These are phyloP conservation scores for Embiotoca jacksoni DNA, from an alignment of 2,113 vertebrate genomes.

Conservation along the genomic window DNA sequence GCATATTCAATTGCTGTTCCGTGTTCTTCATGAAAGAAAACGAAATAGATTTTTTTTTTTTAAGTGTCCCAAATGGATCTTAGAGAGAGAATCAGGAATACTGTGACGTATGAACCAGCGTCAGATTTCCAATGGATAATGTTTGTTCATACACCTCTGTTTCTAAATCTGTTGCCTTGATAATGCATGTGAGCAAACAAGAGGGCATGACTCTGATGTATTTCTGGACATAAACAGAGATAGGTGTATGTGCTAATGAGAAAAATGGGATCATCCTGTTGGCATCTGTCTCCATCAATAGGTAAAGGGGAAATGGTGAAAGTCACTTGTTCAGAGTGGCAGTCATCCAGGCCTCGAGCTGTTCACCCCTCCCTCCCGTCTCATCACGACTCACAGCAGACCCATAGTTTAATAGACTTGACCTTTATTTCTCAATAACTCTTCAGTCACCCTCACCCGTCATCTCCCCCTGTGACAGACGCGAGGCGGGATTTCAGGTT, in stretches of 20 bases:
- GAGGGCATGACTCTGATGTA: constrained; percentile 34
- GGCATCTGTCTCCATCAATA: constrained; percentile 50
- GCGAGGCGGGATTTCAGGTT: neutral
- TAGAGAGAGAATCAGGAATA: neutral
- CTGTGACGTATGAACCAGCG: neutral
- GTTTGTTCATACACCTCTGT: neutral
- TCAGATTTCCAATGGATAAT: neutral
- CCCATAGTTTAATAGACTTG: constrained; percentile 36
- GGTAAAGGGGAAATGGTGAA: constrained; percentile 35
- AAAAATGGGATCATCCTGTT: constrained; percentile 35
- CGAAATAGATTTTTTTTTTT: no score
- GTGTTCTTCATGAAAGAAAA: constrained; percentile 15
- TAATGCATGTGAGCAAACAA: neutral
- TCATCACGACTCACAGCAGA: constrained; percentile 44
- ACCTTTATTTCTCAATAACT: constrained; percentile 44
- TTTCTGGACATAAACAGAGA: constrained; percentile 26
- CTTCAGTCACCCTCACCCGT: constrained; percentile 4
- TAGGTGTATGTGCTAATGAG: constrained; percentile 3
- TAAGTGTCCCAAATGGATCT: neutral
- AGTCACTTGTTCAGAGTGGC: constrained; percentile 26
- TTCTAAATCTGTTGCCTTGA: neutral
- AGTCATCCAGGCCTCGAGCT: constrained; percentile 16
- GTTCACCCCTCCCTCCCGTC: constrained; percentile 28
- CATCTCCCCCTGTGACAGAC: no score
- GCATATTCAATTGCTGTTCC: constrained; percentile 53